These are phyloP conservation scores for Diacarnus erythraeanus DNA, from an alignment of 37 sponge, comb jelly and placozoan species.

Conservation along the genomic window DNA sequence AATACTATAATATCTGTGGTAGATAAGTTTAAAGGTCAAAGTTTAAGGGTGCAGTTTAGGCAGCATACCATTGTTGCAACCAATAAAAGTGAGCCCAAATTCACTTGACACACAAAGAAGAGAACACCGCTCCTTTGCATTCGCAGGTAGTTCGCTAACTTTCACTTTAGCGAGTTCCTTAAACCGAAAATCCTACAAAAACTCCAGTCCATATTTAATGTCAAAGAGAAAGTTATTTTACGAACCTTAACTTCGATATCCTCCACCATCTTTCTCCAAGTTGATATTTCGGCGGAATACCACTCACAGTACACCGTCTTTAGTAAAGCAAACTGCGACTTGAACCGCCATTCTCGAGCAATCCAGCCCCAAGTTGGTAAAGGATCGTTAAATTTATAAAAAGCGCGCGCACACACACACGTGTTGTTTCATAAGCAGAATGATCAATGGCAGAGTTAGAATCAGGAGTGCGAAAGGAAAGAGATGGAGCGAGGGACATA, in stretches of 20 bases:
- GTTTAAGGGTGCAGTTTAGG: not conserved
- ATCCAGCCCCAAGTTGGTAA: no score
- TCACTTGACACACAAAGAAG: constrained; percentile 53
- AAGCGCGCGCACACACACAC: constrained; percentile 1
- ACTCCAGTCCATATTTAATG: not conserved
- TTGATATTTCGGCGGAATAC: no score
- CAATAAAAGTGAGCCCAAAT: constrained; percentile 66
- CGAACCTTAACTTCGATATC: not conserved
- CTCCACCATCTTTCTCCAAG: not conserved
- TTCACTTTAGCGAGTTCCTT: constrained; percentile 31
- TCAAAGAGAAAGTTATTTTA: not conserved
- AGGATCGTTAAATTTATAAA: no score
- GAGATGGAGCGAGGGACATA: constrained; percentile 89
- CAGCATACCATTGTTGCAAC: constrained; percentile 38
- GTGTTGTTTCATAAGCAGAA: not conserved
- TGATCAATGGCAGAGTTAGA: constrained; percentile 16
- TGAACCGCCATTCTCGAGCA: no score
- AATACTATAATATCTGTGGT: constrained; percentile 51
- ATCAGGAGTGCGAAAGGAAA: constrained; percentile 52
- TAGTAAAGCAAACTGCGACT: no score
- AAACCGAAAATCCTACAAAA: constrained; percentile 62
- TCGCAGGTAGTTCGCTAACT: constrained; percentile 11
- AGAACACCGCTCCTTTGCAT: constrained; percentile 4
- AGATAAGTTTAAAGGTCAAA: not conserved
- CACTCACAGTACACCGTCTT: no score